Evolutionary conservation across 1,140 invertebrate species (phyloP), one percentile per base, ranked within the genome.

Genomic region (Temnothorax nylanderi): DNA sequence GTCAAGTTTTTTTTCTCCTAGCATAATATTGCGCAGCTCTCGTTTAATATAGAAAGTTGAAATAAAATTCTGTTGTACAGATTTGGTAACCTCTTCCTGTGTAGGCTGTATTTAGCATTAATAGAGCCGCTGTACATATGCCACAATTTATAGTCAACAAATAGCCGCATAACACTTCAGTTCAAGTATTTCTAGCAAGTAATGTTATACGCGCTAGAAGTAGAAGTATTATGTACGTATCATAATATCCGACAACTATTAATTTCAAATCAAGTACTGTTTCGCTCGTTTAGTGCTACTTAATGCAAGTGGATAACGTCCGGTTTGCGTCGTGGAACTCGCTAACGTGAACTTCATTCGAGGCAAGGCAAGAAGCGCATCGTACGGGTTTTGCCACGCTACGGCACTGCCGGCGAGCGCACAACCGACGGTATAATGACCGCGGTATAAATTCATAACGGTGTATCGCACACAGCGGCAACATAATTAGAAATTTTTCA

Each of bases 401-500:
- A 62, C 69, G 37, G 54, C 41, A 37, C 56, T 37, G 69, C 26
- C 18, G 77, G 37, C 77, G 62, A 65, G 18, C 76, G 18, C 76
- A 41, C 32, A 41, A 44, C 26, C 67, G 51, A 44, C 49, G 77
- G 54, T 84, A 84, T 84, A 84, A 84, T 75, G 80, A 84, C 69
- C 44, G 69, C 37, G 80, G 80, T 75, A 84, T 84, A 84, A 84
- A 84, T 84, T 84, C 80, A 75, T 84, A 84, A 84, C 80, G 80
- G 80, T 84, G 69, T 60, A 74, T 84, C 69, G n/a, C 47, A 54
- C 21, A 10, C 32, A 13, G n/a, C 77, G 64, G 64, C 37, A 56
- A 75, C 56, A 26, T 84, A 84, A 84, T 84, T 84, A 84, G 80
- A 84, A 60, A 84, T 84, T 84, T 84, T 84, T 84, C 80, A 84